Percentiles rank a stretch among this genome's conserved stretches.
Conservation (phyloP, 2,797 vertebrate species). For the Poecilia velifera region DNA sequence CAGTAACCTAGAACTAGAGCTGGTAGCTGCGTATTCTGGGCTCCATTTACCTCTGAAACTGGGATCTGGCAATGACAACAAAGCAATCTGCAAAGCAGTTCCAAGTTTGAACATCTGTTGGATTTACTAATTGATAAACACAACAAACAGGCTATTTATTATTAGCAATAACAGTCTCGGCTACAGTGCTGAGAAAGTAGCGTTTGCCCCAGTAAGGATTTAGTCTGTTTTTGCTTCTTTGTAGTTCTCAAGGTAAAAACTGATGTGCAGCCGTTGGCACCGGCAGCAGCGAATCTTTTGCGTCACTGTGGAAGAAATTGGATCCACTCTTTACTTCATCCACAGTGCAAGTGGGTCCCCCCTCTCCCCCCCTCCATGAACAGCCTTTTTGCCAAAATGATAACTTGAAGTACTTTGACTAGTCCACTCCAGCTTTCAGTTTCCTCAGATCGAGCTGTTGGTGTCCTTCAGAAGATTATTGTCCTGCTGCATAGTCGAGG, state of each 20-base stretch:
- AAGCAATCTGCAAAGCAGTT: background rate
- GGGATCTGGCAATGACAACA: background rate
- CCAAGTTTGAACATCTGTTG: background rate
- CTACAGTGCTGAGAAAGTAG: background rate
- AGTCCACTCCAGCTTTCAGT: background rate
- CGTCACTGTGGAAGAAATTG: background rate
- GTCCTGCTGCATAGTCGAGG: background rate
- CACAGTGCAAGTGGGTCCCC: background rate
- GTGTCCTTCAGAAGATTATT: background rate
- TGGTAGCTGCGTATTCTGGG: background rate
- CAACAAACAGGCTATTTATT: background rate
- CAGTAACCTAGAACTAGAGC: background rate
- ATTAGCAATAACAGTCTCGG: background rate
- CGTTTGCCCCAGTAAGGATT: background rate
- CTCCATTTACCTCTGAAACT: background rate
- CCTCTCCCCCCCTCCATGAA: background rate
- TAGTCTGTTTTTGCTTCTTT: background rate
- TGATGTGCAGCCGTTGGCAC: too few species aligned
- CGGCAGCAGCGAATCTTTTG: background rate
- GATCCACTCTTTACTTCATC: background rate
- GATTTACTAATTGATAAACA: constrained; percentile 3
- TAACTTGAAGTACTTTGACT: background rate
- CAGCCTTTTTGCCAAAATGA: background rate
- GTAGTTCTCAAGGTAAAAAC: background rate
- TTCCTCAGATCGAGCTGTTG: background rate